Percentiles rank a stretch among this genome's conserved stretches.
phyloP scores from a whole-genome alignment of 1,140 invertebrate species.

The Andrena cerasifolii region DNA sequence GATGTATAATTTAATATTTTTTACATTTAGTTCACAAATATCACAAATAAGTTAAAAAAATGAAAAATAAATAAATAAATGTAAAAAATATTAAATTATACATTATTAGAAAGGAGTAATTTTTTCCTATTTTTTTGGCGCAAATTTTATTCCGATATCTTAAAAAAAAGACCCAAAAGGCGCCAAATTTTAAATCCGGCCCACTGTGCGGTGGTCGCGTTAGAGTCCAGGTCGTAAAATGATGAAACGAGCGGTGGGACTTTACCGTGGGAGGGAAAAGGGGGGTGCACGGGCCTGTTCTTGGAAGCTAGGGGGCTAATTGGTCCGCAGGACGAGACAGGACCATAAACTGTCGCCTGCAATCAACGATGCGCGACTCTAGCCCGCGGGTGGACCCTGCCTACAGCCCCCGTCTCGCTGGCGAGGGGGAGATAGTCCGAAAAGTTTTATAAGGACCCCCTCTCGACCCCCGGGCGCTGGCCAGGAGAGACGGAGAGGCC shows the following conservation, averaged over 20 bases:
- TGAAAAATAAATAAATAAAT: too few species aligned
- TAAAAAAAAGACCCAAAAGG: too few species aligned
- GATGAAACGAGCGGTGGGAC: slow-evolving; percentile 58
- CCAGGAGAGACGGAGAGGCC: slow-evolving; percentile 55
- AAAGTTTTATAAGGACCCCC: slow-evolving; percentile 76
- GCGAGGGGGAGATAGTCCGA: slow-evolving; percentile 60
- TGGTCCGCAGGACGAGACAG: slow-evolving; percentile 76
- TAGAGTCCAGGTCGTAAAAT: slow-evolving; percentile 59
- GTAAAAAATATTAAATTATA: too few species aligned
- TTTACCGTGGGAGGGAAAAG: slow-evolving; percentile 10
- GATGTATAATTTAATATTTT: too few species aligned
- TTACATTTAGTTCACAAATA: too few species aligned
- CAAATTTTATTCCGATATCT: too few species aligned
- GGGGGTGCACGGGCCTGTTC: slow-evolving; percentile 66
- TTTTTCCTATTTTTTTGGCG: too few species aligned
- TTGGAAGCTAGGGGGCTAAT: slow-evolving; percentile 80
- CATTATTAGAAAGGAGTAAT: too few species aligned
- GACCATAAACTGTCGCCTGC: slow-evolving; percentile 82
- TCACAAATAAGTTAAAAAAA: too few species aligned
- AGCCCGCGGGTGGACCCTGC: slow-evolving; percentile 69
- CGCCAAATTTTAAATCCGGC: too few species aligned
- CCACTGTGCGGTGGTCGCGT: slow-evolving; percentile 46
- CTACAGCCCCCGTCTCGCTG: slow-evolving; percentile 13
- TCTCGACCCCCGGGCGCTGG: slow-evolving; percentile 61
- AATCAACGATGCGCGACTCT: slow-evolving; percentile 79